Base-by-base conservation (phyloP, 2,888 invertebrate species). In the Oxytorus armatus region DNA sequence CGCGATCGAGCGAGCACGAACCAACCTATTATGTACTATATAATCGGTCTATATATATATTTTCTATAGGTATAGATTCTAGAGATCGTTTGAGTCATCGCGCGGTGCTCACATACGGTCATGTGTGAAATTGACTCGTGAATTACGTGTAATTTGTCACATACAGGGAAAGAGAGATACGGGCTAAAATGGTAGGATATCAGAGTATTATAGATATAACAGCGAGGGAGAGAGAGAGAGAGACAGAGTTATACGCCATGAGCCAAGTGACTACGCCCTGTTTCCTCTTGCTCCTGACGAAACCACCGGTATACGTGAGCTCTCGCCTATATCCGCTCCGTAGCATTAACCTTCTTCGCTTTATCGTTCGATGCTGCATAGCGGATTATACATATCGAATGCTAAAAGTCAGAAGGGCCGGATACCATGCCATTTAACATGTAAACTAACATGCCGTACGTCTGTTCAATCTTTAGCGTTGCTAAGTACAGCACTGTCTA, bases 131-230 rank as follows among this genome's bases (percentile, higher is more conserved):
- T 88, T 88, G 87, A 88, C 88, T 88, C 85, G 87, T 86, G 88
- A 88, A 88, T 88, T 89, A 88, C 86, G 88, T 85, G 87, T 86
- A 89, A 89, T 89, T 88, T 88, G 88, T 89, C 89, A 88, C 86
- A 86, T 83, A 76, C 59, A 23, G 75, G 68, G 76, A 74, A 79
- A 72, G 61, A 66, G 59, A 66, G 66, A 76, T 51, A 42, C 44
- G 65, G 65, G 57, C 51, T 57, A 65, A 55, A 49, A 70, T 51
- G 79, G 66, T 72, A 57, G 76, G 76, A 79, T 72, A 69, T 74
- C 51, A 55, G 42, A 29, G 49, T 49, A 44, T 53, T 68, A 47
- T 33, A 53, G 33, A 29, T 42, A 29, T 25, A 18, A 4, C 39
- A 14, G 59, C 49, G 16, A 49, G 14, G n/a, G 3, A 33, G 8